Percentiles rank a stretch among this genome's conserved stretches.
Conservation (phyloP, 2,888 invertebrate species). For the Limnephilus lunatus region DNA sequence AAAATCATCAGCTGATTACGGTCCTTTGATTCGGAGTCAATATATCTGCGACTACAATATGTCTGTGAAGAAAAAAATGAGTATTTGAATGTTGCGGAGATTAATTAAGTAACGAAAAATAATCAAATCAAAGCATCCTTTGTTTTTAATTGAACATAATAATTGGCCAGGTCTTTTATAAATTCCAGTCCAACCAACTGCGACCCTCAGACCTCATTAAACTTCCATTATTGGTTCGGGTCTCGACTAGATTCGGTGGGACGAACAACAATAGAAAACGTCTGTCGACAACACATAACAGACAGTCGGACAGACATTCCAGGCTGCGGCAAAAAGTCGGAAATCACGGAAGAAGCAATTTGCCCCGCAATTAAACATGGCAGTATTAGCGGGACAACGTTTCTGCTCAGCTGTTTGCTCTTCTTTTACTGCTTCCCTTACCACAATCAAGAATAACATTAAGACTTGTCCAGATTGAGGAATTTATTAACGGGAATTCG, state of each 20-base stretch:
- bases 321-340: constrained; percentile 13
- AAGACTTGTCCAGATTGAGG: neutral
- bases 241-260: neutral
- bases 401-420: neutral
- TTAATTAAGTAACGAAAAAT: neutral
- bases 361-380: constrained; percentile 29
- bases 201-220: constrained; percentile 12
- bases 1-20: no score
- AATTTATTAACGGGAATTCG: neutral
- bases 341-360: constrained; percentile 37
- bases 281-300: constrained; percentile 33
- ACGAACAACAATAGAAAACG: constrained; percentile 22
- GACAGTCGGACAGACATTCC: constrained; percentile 29
- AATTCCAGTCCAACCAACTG: neutral
- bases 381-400: neutral
- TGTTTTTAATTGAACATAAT: neutral
- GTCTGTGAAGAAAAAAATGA: no score
- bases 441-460: neutral
- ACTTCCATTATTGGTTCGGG: constrained; percentile 2
- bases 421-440: neutral
- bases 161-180: neutral
- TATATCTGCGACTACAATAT: no score
- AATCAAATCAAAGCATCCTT: neutral
- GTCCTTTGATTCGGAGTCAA: no score
- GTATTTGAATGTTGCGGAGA: no score